Evolutionary conservation across 2,888 invertebrate species (phyloP), one percentile per base, ranked within the genome.

Genomic region (Tuta absoluta): DNA sequence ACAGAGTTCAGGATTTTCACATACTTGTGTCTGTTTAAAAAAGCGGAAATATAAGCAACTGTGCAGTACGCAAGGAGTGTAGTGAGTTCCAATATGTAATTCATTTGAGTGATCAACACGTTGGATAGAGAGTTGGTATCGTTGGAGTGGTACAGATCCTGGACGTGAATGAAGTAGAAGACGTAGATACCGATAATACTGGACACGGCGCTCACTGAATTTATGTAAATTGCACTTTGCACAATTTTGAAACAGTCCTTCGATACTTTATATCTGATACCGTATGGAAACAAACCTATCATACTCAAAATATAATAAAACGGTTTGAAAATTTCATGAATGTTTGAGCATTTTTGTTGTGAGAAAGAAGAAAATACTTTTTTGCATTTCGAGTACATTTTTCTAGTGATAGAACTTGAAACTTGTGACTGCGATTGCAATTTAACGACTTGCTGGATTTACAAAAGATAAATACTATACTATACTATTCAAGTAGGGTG

Each of bases 81-180:
- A 10, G 78, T 66, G 2, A 87, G 59, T 69, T 91, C 89, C 2
- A 84, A 58, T 1, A 85, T 71, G 56, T 89, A 89, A 68, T 91
- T 90, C 57, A 85, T 72, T 73, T 86, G 75, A 7, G 87, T 85
- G 67, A 84, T 70, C 0, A 83, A 63, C 21, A 74, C 81, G 24
- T 82, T 77, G 0, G 78, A 82, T 67, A 84, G 73, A 2, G 74
- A 66, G 41, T 71, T 77, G 41, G 74, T 71, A 12, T 81, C 80
- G 1, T 73, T 69, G 1, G 73, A 68, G 3, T 71, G 66, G 28
- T 78, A 71, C 12, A 88, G 72, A 4, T 81, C 70, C 33, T 72
- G 73, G 8, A 85, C 65, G 64, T 89, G 88, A 7, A 85, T 37
- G 1, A 72, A 71, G 23, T 78, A 66, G 67, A 86, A 88, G 2